Percentiles rank a stretch among this genome's conserved stretches.
Evolutionary conservation across 2,113 vertebrate genomes (phyloP).

Genomic region (Chionodraco myersi): DNA sequence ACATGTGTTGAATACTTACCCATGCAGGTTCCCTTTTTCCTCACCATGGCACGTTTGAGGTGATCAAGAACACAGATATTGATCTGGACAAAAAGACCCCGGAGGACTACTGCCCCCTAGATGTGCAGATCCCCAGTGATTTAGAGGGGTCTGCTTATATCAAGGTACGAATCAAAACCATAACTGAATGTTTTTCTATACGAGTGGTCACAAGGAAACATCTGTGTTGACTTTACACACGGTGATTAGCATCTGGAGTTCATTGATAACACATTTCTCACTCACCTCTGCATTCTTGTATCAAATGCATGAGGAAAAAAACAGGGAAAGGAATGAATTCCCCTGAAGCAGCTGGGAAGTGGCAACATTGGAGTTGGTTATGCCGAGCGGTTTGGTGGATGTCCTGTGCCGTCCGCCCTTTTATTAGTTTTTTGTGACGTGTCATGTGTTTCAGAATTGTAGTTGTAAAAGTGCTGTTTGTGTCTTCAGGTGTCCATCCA

Average conservation of each 20-base stretch:
- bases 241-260: not conserved
- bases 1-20: not conserved
- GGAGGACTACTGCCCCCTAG: slow-evolving; percentile 96
- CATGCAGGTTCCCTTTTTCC: slow-evolving; percentile 94
- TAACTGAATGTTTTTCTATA: not conserved
- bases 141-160: slow-evolving; percentile 97
- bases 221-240: not conserved
- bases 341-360: not conserved
- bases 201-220: not conserved
- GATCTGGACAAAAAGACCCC: slow-evolving; percentile 98
- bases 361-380: not conserved
- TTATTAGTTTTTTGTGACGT: not conserved
- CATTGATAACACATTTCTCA: not conserved
- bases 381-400: not conserved
- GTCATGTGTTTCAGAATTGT: not conserved
- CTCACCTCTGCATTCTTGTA: not conserved
- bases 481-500: slow-evolving; percentile 94
- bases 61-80: slow-evolving; percentile 98
- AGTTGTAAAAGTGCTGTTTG: not conserved
- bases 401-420: not conserved
- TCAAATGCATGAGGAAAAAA: not conserved
- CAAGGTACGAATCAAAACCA: slow-evolving; percentile 83
- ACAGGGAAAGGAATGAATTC: not conserved
- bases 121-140: slow-evolving; percentile 97
- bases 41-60: slow-evolving; percentile 97